Conservation (phyloP, 2,797 vertebrate species). For the Graptemys geographica region DNA sequence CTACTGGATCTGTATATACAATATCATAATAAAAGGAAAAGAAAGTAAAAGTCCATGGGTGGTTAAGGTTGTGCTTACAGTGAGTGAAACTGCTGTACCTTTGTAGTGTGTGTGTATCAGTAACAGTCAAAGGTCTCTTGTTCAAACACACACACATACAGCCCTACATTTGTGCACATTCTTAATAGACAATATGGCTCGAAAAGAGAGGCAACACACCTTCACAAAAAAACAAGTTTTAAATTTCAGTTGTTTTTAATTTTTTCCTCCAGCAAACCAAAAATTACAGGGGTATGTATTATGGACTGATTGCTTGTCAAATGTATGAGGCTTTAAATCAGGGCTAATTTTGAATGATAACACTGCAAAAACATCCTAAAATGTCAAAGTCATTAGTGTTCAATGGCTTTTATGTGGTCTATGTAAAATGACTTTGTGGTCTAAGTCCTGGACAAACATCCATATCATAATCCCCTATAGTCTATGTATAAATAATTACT, state of each 20-base stretch:
- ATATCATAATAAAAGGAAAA: not conserved
- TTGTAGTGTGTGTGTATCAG: not conserved
- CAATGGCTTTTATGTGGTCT: rapidly evolving
- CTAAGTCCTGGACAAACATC: not conserved
- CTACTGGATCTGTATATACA: not conserved
- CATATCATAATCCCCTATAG: not conserved
- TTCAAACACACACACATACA: not conserved
- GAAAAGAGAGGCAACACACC: not conserved
- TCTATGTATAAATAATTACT: not conserved
- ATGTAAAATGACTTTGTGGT: not conserved
- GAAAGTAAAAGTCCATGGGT: not conserved
- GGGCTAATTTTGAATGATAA: slow-evolving; percentile 27
- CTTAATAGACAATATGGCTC: not conserved
- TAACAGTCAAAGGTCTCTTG: not conserved
- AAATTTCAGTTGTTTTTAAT: not conserved
- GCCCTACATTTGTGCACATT: not conserved
- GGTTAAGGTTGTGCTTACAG: not conserved
- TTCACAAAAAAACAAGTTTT: not conserved
- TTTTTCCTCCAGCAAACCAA: slow-evolving; percentile 21
- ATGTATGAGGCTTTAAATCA: slow-evolving; percentile 12
- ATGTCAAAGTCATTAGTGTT: not conserved
- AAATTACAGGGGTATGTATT: not conserved
- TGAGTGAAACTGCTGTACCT: not conserved
- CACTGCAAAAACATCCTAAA: not conserved
- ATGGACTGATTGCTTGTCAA: not conserved